Evolutionary conservation across 2,888 invertebrate species (phyloP), one percentile per base, ranked within the genome.

Genomic region (Tillus elongatus): DNA sequence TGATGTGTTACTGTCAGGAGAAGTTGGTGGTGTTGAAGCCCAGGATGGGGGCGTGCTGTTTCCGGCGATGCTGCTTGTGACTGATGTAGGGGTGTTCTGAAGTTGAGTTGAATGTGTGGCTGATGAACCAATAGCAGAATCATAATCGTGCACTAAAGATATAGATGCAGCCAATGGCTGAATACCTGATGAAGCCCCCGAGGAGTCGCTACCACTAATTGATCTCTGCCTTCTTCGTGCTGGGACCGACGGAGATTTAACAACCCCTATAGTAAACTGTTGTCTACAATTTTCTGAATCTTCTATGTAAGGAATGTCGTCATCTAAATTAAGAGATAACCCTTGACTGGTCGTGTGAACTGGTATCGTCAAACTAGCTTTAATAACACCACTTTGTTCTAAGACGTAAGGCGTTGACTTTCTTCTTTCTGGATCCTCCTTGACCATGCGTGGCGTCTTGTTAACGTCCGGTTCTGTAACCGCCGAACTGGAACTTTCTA

Each of bases 301-400:
- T 59, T 80, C 80, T 52, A 79, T 79, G 52, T 69, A 80, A 43
- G 79, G 79, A 67, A 80, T 79, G 69, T 79, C 78, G 41, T 76
- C 72, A 52, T 77, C 76, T 46, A 73, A 64, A 50, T 70, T 73
- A 45, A 77, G 69, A 30, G 70, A 68, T 47, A 70, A 26, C 38
- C 37, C 38, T 41, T 51, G 49, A 42, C 47, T 52, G 36, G 49
- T 47, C 4, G 54, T 51, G 46, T 64, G 63, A 9, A 65, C 60
- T 44, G 86, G 84, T 67, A 88, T 84, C 55, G 83, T 84, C 24
- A 88, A 71, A 45, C 83, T 85, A 1, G 86, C 88, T 1, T 83
- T 85, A 51, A 88, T 82, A 37, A 83, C 75, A 46, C 76, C 76
- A 50, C 65, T 66, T 56, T 74, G 71, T 56, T 74, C 63, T 30